Base-by-base conservation (phyloP, 2,888 invertebrate genomes). In the Ennomos erosarius region DNA sequence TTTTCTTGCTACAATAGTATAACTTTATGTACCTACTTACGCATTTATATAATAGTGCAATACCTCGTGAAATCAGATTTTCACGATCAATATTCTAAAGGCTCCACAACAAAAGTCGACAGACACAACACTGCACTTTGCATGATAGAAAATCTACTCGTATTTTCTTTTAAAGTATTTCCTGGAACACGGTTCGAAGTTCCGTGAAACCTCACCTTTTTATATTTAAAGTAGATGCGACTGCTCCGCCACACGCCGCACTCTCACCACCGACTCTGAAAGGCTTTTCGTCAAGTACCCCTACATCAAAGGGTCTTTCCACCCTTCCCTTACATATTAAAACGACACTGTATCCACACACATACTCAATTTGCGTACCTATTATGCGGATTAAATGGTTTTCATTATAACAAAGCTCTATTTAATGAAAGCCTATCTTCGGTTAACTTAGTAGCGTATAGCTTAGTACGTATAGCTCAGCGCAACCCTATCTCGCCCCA, bases 261-360 rank as follows among this genome's bases (percentile, higher is more conserved):
- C 67, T 65, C 64, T 62, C 64, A 68, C 62, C 64, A 59, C 58
- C 62, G 60, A 52, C 68, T 75, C 68, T 75, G 69, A 75, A 77
- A 78, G 69, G 67, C 72, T 73, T 74, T 73, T 70, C 71, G 73
- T 73, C 70, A 70, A 74, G 65, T 67, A 69, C 72, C 63, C 70
- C 68, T 67, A 72, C 74, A 74, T 78, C 78, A 80, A 80, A 80
- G 74, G 64, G 62, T 62, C 71, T 74, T 73, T 67, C 67, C 69
- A 72, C 71, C 68, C 70, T 68, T 69, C 65, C 60, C 62, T 60
- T 69, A 70, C 65, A 71, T 66, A 65, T 68, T 65, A 68, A 65
- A 66, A 66, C 59, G 60, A 64, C 56, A 66, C 57, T 48, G 60
- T 61, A 65, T 62, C 52, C 47, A 61, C 58, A 54, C 53, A 59